Conservation (phyloP, 2,888 invertebrate species). For the Diadegma fenestrale region DNA sequence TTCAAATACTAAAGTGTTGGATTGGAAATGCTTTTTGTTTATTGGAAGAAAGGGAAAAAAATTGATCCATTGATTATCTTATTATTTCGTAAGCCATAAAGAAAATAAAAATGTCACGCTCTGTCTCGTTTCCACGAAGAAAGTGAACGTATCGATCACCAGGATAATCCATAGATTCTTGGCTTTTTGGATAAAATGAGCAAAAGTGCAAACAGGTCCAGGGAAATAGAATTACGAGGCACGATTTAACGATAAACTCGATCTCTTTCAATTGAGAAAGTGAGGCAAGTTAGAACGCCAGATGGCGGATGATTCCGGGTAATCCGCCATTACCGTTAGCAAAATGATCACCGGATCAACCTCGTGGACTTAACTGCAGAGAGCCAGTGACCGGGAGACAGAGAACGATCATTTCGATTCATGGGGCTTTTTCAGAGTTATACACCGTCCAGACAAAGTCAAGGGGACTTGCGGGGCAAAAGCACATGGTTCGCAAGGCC, state of each 20-base stretch:
- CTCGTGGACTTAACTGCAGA: slow-evolving; percentile 43
- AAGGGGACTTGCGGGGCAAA: slow-evolving; percentile 28
- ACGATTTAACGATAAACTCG: slow-evolving; percentile 44
- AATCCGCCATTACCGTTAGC: slow-evolving; percentile 83
- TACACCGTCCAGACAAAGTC: slow-evolving; percentile 42
- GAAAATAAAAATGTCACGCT: background rate
- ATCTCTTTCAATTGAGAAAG: slow-evolving; percentile 43
- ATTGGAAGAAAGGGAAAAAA: background rate
- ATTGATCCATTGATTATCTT: background rate
- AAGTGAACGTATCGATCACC: background rate
- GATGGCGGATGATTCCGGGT: slow-evolving; percentile 82
- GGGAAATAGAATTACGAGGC: slow-evolving; percentile 23
- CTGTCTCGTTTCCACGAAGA: background rate
- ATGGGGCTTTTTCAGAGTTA: slow-evolving; percentile 71
- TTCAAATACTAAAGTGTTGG: background rate
- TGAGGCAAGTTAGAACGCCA: slow-evolving; percentile 74
- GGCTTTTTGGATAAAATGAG: background rate
- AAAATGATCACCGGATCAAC: slow-evolving; percentile 78
- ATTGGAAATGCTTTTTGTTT: background rate
- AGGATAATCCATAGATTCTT: slow-evolving; percentile 10
- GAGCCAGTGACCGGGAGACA: slow-evolving; percentile 39
- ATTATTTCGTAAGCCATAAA: background rate
- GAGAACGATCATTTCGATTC: slow-evolving; percentile 79
- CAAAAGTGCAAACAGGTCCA: slow-evolving; percentile 17
- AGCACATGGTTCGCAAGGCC: slow-evolving; percentile 7